Base-by-base conservation (phyloP, 2,888 invertebrate genomes). In the Heterodera filipjevi region DNA sequence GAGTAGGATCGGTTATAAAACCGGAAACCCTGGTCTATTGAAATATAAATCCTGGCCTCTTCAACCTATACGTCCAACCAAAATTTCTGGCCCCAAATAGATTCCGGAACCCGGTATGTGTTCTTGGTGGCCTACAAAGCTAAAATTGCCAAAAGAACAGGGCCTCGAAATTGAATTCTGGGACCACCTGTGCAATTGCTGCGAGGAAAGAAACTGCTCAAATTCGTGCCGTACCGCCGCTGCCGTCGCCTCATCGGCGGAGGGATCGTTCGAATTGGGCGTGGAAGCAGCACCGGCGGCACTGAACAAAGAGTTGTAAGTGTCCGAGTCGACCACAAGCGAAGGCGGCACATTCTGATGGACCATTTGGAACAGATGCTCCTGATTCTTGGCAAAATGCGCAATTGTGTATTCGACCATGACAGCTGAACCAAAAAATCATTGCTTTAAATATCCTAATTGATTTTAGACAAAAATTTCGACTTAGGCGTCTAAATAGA, bases 351-450 rank as follows among this genome's bases (percentile, higher is more conserved):
- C 84, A 1, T 81, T 80, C 12, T 84, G 80, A 71, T 78, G 79
- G n/a, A 49, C 35, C 19, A 68, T 32, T 66, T 72, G 73, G 71
- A 46, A 39, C 32, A 80, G 27, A 19, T 66, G 75, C 77, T 84
- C 87, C 79, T 86, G 84, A 77, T 87, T 87, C 85, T 90, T 84
- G 46, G 86, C 87, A 73, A 83, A 87, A 79, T 89, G 87, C 79
- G 86, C 87, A 22, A 87, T 86, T 12, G 88, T 89, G 78, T 89
- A 89, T 77, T 89, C 89, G 71, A 89, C 87, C 89, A 88, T 87
- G 22, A 87, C 88, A 32, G 80, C 66, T 78, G 16, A n/a, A n/a
- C n/a, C n/a, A n/a, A n/a, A 35, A 78, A n/a, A 27, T 6, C 22
- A 3, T 35, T 35, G 64, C 6, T 64, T 27, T 44, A 44, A 44